Evolutionary conservation across 2,113 vertebrate genomes (phyloP).

Genomic region (Spilogale gracilis): DNA sequence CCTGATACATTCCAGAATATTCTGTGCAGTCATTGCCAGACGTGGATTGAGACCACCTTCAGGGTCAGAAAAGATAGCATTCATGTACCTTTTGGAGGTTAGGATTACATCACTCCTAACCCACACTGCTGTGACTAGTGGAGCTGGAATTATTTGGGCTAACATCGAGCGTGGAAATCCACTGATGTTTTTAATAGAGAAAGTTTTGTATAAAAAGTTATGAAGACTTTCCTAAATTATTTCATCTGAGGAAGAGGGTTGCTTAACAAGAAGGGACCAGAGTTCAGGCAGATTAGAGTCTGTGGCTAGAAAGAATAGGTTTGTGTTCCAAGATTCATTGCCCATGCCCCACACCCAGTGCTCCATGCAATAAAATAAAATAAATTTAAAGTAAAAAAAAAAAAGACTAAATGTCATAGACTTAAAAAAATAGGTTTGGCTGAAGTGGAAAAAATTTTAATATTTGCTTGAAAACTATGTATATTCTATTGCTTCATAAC

Average conservation of each 20-base stretch:
- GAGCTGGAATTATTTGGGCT: background rate
- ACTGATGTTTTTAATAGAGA: background rate
- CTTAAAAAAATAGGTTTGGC: background rate
- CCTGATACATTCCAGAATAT: slow-evolving; percentile 48
- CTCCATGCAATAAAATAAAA: no score
- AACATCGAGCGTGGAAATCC: background rate
- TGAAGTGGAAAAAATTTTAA: slow-evolving; percentile 48
- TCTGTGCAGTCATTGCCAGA: background rate
- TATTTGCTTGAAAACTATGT: background rate
- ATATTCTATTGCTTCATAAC: background rate
- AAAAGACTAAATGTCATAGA: no score
- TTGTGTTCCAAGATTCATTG: background rate
- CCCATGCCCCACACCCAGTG: no score
- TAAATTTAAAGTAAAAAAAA: no score
- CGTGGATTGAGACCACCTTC: background rate
- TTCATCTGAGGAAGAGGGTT: background rate
- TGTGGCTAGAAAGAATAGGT: background rate
- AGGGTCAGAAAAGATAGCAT: background rate
- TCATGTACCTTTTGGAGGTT: background rate
- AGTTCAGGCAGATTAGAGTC: background rate
- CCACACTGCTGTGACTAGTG: background rate
- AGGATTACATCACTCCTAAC: background rate
- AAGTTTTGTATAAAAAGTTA: background rate
- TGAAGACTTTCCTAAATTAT: slow-evolving; percentile 21
- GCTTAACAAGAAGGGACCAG: slow-evolving; percentile 1